phyloP scores from a whole-genome alignment of 2,888 invertebrate genomes.

The Danaus chrysippus region DNA sequence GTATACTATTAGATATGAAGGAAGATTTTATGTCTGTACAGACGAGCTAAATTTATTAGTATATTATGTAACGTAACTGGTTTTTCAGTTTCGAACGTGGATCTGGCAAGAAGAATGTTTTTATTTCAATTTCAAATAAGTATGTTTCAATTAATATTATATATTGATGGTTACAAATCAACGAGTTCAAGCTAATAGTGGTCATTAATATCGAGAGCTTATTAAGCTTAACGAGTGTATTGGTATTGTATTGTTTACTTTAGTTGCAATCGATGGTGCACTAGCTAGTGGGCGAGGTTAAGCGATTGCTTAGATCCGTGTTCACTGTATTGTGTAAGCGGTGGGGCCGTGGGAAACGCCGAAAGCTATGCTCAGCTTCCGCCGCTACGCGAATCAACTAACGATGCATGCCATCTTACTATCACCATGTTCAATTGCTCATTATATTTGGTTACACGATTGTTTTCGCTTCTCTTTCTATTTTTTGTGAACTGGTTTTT shows the following conservation, averaged over 20 bases:
- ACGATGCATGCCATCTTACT: slow-evolving; percentile 65
- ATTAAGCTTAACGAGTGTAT: neutral
- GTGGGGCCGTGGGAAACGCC: slow-evolving; percentile 72
- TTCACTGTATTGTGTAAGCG: slow-evolving; percentile 78
- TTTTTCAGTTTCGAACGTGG: too few species aligned
- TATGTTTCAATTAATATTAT: too few species aligned
- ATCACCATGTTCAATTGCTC: slow-evolving; percentile 57
- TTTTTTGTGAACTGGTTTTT: neutral
- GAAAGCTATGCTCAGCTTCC: slow-evolving; percentile 76
- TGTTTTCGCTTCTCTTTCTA: slow-evolving; percentile 40
- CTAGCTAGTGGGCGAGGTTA: slow-evolving; percentile 73
- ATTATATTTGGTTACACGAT: slow-evolving; percentile 65
- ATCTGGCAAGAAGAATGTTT: too few species aligned
- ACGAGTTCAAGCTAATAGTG: too few species aligned
- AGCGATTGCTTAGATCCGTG: slow-evolving; percentile 79
- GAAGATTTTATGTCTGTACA: too few species aligned
- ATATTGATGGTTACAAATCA: too few species aligned
- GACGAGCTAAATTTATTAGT: too few species aligned
- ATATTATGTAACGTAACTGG: too few species aligned
- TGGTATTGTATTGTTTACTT: slow-evolving; percentile 14
- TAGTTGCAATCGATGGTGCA: slow-evolving; percentile 39
- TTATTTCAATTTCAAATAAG: too few species aligned
- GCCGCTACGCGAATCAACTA: slow-evolving; percentile 67
- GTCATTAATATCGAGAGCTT: neutral
- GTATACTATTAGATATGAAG: too few species aligned